These are phyloP conservation scores for Orussus abietinus DNA, from an alignment of 1,140 invertebrate species.

Conservation along the genomic window DNA sequence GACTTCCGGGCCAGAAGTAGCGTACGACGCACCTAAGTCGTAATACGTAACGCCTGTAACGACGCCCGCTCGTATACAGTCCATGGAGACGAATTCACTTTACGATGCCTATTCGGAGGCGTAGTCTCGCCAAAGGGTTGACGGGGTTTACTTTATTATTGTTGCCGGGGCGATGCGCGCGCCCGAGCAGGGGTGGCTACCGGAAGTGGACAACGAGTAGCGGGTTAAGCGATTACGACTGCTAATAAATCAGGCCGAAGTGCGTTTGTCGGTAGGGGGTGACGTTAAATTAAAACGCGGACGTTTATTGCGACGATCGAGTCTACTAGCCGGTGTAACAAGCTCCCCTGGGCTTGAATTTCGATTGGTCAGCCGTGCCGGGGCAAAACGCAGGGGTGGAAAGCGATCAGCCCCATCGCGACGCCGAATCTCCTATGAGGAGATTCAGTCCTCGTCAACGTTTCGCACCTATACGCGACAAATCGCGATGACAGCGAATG, in stretches of 20 bases:
- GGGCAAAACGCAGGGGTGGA: no score
- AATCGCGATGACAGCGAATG: no score
- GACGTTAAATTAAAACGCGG: conserved; percentile 15
- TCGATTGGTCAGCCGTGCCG: no score
- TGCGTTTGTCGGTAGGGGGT: conserved; percentile 19
- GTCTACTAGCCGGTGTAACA: no score
- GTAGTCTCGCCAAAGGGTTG: conserved; percentile 16
- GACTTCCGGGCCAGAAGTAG: no score
- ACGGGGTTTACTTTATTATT: conserved; percentile 32
- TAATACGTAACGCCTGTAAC: conserved; percentile 26
- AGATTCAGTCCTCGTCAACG: no score
- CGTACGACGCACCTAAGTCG: no score
- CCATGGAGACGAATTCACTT: conserved; percentile 29
- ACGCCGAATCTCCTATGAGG: no score
- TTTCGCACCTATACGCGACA: no score
- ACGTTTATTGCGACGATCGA: conserved; percentile 22
- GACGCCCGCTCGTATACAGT: conserved; percentile 10
- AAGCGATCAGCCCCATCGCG: no score
- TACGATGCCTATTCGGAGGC: conserved; percentile 29
- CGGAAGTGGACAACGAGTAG: conserved; percentile 5
- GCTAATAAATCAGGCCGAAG: conserved; percentile 36
- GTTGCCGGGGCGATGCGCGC: conserved; percentile 11
- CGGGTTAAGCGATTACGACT: conserved; percentile 23
- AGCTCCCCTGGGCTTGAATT: no score
- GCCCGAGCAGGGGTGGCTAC: conserved; percentile 1